phyloP scores from a whole-genome alignment of 2,888 invertebrate genomes.

The Volucella zonaria region DNA sequence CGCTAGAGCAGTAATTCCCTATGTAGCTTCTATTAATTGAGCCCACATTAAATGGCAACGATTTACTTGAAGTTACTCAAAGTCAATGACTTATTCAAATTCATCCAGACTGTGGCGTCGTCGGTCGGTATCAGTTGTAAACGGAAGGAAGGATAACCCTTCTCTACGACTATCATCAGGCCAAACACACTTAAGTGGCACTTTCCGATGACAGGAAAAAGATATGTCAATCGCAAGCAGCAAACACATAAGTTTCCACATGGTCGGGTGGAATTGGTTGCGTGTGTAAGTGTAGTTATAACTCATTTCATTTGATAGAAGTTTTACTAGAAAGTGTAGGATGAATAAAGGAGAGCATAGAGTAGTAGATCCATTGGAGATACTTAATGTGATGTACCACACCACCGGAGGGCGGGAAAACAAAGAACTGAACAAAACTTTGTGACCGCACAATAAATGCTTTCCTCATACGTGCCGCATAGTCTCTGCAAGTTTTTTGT shows the following conservation, averaged over 20 bases:
- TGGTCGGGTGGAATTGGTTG: slow-evolving; percentile 25
- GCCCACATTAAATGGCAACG: slow-evolving; percentile 53
- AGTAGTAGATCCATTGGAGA: slow-evolving; percentile 34
- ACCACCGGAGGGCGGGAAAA: slow-evolving; percentile 48
- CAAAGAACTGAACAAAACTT: slow-evolving; percentile 72
- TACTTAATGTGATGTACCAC: slow-evolving; percentile 54
- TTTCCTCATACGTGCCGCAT: slow-evolving; percentile 65
- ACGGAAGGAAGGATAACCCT: slow-evolving; percentile 63
- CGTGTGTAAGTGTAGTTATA: slow-evolving; percentile 58
- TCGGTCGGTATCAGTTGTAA: not conserved
- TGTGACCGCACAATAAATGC: slow-evolving; percentile 73
- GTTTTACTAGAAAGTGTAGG: slow-evolving; percentile 40
- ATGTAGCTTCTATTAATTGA: slow-evolving; percentile 66
- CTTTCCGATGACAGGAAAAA: slow-evolving; percentile 74
- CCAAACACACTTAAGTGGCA: slow-evolving; percentile 73
- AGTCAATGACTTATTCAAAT: slow-evolving; percentile 74
- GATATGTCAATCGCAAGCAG: slow-evolving; percentile 72
- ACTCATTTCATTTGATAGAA: slow-evolving; percentile 63
- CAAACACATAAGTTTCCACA: slow-evolving; percentile 47
- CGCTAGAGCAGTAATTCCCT: slow-evolving; percentile 69
- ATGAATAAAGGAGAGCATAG: not conserved
- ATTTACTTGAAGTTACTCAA: slow-evolving; percentile 66
- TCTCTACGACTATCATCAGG: slow-evolving; percentile 41
- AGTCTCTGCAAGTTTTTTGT: slow-evolving; percentile 69
- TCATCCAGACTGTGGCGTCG: slow-evolving; percentile 14